phyloP scores from a whole-genome alignment of 2,888 invertebrate genomes.

The Gonocerus acuteangulatus region DNA sequence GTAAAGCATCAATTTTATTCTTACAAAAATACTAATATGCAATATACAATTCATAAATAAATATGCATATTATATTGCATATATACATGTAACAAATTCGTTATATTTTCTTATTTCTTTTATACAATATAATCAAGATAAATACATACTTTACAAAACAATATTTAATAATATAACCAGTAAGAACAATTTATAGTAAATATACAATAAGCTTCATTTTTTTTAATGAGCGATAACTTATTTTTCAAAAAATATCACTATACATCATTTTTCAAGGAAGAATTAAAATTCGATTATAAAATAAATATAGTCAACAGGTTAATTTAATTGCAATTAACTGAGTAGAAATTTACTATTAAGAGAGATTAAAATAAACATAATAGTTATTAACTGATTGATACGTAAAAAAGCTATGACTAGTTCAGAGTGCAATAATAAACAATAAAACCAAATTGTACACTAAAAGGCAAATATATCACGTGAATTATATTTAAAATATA shows the following conservation, averaged over 20 bases:
- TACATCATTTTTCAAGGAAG: neutral
- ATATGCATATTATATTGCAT: conserved; percentile 13
- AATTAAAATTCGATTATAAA: conserved; percentile 3
- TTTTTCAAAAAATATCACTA: neutral
- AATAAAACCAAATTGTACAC: neutral
- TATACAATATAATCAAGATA: conserved; percentile 16
- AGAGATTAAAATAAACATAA: no score
- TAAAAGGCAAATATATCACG: conserved; percentile 11
- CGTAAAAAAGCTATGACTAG: conserved; percentile 12
- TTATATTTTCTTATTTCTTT: neutral
- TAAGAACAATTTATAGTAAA: conserved; percentile 16
- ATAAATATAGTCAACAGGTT: conserved; percentile 4
- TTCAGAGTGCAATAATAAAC: neutral
- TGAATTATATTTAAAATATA: neutral
- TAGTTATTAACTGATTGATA: no score
- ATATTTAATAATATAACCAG: conserved; percentile 9
- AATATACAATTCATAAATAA: conserved; percentile 16
- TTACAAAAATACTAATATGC: conserved; percentile 18
- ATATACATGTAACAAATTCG: conserved; percentile 11
- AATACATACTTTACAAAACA: conserved; percentile 15
- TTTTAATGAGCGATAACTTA: neutral
- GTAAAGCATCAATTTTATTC: conserved; percentile 6
- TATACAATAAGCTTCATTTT: conserved; percentile 1
- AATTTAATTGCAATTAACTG: neutral
- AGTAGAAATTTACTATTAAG: no score